phyloP scores from a whole-genome alignment of 2,888 invertebrate genomes.

The Andrena praecox region DNA sequence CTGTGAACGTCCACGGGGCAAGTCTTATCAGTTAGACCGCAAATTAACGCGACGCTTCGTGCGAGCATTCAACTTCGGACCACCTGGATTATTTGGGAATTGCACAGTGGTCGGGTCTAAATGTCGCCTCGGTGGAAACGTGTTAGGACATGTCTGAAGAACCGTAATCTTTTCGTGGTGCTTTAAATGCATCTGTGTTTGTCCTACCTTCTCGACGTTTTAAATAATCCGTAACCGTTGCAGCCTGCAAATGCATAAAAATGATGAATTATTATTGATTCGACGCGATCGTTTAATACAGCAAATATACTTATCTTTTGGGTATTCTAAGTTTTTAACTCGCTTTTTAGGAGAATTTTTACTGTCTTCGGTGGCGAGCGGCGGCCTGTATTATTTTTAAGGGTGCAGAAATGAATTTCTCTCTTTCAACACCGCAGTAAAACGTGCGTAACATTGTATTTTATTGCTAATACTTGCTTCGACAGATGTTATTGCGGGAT shows the following conservation, averaged over 20 bases:
- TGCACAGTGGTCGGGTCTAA: neutral
- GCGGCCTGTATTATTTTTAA: neutral
- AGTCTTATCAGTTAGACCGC: constrained; percentile 10
- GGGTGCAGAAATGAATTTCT: neutral
- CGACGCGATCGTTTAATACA: constrained; percentile 17
- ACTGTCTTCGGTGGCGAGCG: constrained; percentile 4
- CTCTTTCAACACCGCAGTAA: neutral
- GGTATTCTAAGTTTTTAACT: constrained; percentile 7
- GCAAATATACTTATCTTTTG: constrained; percentile 61
- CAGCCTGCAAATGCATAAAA: constrained; percentile 52
- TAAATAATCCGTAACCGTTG: constrained; percentile 33
- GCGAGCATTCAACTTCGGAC: neutral
- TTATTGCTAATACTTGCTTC: neutral
- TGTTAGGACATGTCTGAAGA: neutral
- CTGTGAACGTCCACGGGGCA: neutral
- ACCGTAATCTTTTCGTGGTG: neutral
- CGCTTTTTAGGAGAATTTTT: constrained; percentile 14
- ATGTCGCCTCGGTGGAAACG: neutral
- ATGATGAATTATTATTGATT: constrained; percentile 40
- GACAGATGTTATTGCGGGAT: neutral
- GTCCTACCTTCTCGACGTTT: constrained; percentile 40
- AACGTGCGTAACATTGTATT: neutral
- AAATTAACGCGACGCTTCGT: neutral
- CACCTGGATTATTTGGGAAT: neutral
- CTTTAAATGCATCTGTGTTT: constrained; percentile 29